These are phyloP conservation scores for Lysiphlebus fabarum DNA, from an alignment of 1,140 invertebrate genomes.

Conservation along the genomic window DNA sequence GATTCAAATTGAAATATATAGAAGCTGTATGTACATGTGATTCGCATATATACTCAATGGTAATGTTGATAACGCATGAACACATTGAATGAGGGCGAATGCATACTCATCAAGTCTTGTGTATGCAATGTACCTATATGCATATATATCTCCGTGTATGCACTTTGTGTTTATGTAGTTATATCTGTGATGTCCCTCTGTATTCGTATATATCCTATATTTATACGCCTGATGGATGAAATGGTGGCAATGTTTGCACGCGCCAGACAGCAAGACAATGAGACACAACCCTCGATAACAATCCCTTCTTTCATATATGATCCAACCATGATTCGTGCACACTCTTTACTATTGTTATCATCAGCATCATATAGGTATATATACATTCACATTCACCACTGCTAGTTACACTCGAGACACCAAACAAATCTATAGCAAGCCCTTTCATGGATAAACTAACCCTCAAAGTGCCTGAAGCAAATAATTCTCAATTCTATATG, in stretches of 20 bases:
- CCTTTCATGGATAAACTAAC: too few species aligned
- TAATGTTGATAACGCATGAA: not conserved
- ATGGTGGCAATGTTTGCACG: conserved; percentile 53
- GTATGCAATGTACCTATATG: too few species aligned
- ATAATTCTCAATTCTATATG: too few species aligned
- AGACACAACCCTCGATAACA: conserved; percentile 43
- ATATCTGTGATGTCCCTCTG: not conserved
- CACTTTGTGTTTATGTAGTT: conserved; percentile 5
- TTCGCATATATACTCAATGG: too few species aligned
- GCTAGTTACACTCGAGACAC: too few species aligned
- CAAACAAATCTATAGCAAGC: too few species aligned
- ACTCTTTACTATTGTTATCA: too few species aligned
- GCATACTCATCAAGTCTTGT: too few species aligned
- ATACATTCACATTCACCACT: not conserved
- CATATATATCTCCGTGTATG: too few species aligned
- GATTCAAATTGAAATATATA: too few species aligned
- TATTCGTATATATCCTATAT: conserved; percentile 23
- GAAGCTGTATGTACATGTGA: too few species aligned
- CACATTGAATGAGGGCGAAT: not conserved
- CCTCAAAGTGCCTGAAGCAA: too few species aligned
- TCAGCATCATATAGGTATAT: not conserved
- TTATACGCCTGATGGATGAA: conserved; percentile 30
- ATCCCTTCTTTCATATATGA: conserved; percentile 39
- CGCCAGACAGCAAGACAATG: conserved; percentile 50
- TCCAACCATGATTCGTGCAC: conserved; percentile 28